Evolutionary conservation across 2,888 invertebrate species (phyloP).

Genomic region (Eupithecia subumbrata): DNA sequence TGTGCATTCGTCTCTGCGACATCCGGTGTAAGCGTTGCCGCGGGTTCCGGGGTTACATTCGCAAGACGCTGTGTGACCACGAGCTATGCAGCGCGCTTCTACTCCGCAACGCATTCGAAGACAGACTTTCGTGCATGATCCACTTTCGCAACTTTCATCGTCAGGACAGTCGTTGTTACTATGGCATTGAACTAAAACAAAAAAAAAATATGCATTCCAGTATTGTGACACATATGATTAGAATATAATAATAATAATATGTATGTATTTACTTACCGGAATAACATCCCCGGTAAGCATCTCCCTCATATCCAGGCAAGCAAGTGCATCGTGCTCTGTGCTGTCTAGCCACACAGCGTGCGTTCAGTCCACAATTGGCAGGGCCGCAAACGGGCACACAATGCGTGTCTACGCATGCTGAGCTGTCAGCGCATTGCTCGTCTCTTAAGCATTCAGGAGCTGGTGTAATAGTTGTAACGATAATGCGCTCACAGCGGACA

Average conservation of each 20-base stretch:
- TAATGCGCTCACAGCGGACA: conserved; percentile 86
- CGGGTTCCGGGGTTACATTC: conserved; percentile 89
- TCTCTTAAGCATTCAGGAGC: conserved; percentile 91
- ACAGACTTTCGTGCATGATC: conserved; percentile 92
- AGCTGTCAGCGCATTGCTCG: conserved; percentile 91
- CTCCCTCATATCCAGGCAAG: conserved; percentile 92
- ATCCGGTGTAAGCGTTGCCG: conserved; percentile 91
- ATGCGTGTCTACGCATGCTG: conserved; percentile 90
- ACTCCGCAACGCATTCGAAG: conserved; percentile 90
- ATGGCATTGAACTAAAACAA: conserved; percentile 89
- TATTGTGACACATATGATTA: background rate
- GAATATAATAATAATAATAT: background rate
- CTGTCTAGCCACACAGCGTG: conserved; percentile 90
- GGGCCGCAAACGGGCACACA: conserved; percentile 91
- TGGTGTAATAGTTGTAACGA: conserved; percentile 73
- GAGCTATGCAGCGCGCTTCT: conserved; percentile 90
- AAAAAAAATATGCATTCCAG: conserved; percentile 13
- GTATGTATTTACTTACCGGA: conserved; percentile 79
- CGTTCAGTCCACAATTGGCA: conserved; percentile 89
- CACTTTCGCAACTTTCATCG: conserved; percentile 91
- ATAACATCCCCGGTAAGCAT: conserved; percentile 90
- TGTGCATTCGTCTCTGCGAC: conserved; percentile 91
- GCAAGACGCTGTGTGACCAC: conserved; percentile 91
- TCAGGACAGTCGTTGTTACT: conserved; percentile 93
- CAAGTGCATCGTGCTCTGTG: conserved; percentile 94